Evolutionary conservation across 2,113 vertebrate genomes (phyloP), one percentile per base, ranked within the genome.

Genomic region (Sceloporus tristichus): DNA sequence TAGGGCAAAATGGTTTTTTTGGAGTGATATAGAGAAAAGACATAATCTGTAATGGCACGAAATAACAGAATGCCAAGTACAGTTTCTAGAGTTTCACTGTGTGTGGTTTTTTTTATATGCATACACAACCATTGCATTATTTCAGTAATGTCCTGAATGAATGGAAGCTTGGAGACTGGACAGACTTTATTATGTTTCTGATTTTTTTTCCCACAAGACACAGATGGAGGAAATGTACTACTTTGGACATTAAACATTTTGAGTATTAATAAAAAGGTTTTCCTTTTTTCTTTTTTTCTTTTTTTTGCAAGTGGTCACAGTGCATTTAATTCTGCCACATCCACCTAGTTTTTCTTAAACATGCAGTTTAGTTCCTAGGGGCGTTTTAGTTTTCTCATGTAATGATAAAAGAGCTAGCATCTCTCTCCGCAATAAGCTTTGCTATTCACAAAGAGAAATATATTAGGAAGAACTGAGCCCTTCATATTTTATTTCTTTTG

Each of bases 361-460:
- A 59, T 92, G 85, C 85, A 3, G 0, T 88, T 70, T 84, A 87
- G 70, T 65, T 90, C 80, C 78, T 92, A 84, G 80, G 53, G 74
- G 82, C 92, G 27, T 85, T 91, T 0, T 25, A 86, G 81, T 70
- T 88, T 92, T 78, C 54, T 78, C 25, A 84, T 74, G 38, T 89
- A 93, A 91, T 88, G 82, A n/a, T 34, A 89, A 89, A 87, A 84
- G 38, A 86, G 13, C 27, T 74, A 87, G 38, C 56, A 85, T 79
- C 84, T 73, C 75, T 83, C 18, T 42, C 54, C 38, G 27, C n/a
- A 87, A 73, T 94, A 88, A 92, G 83, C 90, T 84, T 76, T 66
- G 90, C 90, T 65, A 21, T 94, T 93, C 68, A 71, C 85, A 90
- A 88, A 94, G 87, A 82, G 90, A 74, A 85, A 92, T 89, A 82